Base-by-base conservation (phyloP, 2,888 invertebrate species). In the Cheilosia soror region DNA sequence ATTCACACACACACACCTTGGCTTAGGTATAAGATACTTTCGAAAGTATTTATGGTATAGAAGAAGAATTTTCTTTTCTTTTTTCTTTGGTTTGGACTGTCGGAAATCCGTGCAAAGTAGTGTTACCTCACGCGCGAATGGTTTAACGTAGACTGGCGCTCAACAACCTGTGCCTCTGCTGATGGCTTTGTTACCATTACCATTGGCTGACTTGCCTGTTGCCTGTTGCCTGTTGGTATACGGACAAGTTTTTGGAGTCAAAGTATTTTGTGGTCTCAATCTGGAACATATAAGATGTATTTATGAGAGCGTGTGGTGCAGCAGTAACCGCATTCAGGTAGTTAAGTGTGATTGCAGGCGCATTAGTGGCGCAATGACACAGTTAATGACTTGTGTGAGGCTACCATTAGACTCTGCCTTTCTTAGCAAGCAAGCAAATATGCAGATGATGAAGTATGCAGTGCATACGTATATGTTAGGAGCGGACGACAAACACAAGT, bases 121-220 rank as follows among this genome's bases (percentile, higher is more conserved):
- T 71, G 69, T 80, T 76, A 84, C 84, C 84, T 71, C 65, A 80
- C 84, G 69, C 80, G 80, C 75, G 84, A 75, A 69, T 80, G 80
- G 80, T 60, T 80, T n/a, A 65, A 49, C 42, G 42, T 58, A 75
- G 79, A 84, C 84, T 84, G 79, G 65, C 33, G 71, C 29, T 81
- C 31, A 58, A 55, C 57, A 65, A 44, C 20, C 42, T 42, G 62
- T 31, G 29, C 7, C 20, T 20, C 1, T 20, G 44, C 1, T 20
- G 44, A 65, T 83, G 63, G 49, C 68, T 75, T 55, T 83, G 69
- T 63, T 71, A 63, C 79, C 73, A 83, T 68, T 83, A 20, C n/a
- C 82, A 33, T 58, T 58, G 49, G 60, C 29, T 55, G 62, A 31
- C 29, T 42, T 40, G 27, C 44, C 65, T 47, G 51, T 20, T 42